phyloP scores from a whole-genome alignment of 2,888 invertebrate genomes.

The Taphrorychus bicolor region DNA sequence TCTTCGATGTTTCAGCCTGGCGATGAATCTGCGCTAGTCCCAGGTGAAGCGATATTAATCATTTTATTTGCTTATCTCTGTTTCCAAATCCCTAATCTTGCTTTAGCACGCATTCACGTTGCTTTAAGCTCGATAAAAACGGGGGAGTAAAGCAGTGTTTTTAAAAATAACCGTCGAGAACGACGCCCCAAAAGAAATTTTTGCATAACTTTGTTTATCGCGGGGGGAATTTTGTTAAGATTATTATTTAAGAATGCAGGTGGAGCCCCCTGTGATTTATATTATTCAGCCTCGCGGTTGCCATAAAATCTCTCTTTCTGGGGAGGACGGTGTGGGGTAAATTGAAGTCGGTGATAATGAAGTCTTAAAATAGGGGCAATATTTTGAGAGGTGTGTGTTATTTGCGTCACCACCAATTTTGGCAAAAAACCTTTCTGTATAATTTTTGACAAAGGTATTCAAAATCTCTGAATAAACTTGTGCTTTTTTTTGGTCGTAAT shows the following conservation, averaged over 20 bases:
- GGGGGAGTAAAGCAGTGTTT: background rate
- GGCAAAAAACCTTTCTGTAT: no score
- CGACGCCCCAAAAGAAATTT: background rate
- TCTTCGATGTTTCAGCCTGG: conserved; percentile 20
- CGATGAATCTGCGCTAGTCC: conserved; percentile 21
- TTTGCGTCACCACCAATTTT: no score
- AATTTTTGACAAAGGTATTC: no score
- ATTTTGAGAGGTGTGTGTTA: background rate
- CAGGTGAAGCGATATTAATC: conserved; percentile 35
- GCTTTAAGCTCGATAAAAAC: background rate
- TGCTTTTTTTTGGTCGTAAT: no score
- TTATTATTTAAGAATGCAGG: background rate
- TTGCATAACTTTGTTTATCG: background rate
- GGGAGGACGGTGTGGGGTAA: background rate
- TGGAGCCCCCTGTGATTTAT: background rate
- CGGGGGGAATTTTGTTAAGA: background rate
- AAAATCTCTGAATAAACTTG: no score
- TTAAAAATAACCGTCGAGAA: background rate
- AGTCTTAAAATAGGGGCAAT: background rate
- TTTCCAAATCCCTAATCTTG: conserved; percentile 22
- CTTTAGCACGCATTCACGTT: conserved; percentile 13
- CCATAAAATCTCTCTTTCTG: background rate
- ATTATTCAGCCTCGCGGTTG: background rate
- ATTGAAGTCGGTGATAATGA: background rate
- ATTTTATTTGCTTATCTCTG: conserved; percentile 30